Evolutionary conservation across 1,140 invertebrate genomes (phyloP), one percentile per base, ranked within the genome.

Genomic region (Mylabris phalerata): DNA sequence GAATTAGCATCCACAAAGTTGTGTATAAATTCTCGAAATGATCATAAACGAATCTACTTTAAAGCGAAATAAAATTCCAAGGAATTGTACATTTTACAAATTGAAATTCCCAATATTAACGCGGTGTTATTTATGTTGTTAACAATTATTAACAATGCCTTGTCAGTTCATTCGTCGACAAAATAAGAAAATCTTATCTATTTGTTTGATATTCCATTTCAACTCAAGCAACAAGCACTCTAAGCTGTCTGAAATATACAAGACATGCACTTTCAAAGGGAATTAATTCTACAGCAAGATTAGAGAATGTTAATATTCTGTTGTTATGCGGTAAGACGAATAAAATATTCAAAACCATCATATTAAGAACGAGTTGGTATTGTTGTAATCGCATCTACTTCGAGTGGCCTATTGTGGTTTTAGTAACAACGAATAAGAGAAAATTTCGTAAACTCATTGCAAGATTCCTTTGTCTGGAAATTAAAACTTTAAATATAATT

Each of bases 281-380:
- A 57, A 57, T 57, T 57, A 57, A 57, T 57, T 57, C 56, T 44
- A 49, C 48, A 38, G 56, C 25, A 50, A 57, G 56, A 57, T 55
- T 48, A 50, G 56, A 45, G 56, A 57, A 57, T 57, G 56, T 57
- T 57, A 57, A 57, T 57, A 57, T 57, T 57, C 56, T 47, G 47
- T 57, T 57, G 56, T 57, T 57, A 46, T 57, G 56, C 56, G 56
- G 56, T 57, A 57, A 57, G 56, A 57, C 56, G 56, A 50, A 57
- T 57, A 57, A 57, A 57, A 57, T 57, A 57, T 57, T 57, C 56
- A 57, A 39, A 57, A 10, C 44, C 56, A 50, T 57, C 56, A 57
- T 57, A 57, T 57, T 50, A 48, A 57, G 41, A 57, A 47, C 49
- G 56, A 57, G 55, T 48, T 46, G 55, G 55, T 57, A 57, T 57